Evolutionary conservation across 1,140 invertebrate species (phyloP).

Genomic region (Drosophila arizonae): DNA sequence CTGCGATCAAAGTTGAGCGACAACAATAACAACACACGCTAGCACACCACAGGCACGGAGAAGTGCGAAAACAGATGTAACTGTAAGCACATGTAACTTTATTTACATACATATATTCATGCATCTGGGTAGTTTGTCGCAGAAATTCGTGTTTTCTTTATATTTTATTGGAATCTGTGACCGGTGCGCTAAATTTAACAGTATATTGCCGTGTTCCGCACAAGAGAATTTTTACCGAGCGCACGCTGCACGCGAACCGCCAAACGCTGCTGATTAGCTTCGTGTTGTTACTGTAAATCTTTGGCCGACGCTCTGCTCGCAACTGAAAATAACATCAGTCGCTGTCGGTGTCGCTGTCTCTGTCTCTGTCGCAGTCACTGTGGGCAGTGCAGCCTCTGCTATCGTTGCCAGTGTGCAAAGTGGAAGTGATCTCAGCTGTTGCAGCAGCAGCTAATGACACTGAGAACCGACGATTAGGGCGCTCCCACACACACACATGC

Average conservation of each 20-base stretch:
- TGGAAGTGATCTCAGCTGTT: constrained; percentile 73
- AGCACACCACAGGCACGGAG: background rate
- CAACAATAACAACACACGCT: constrained; percentile 20
- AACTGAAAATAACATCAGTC: constrained; percentile 77
- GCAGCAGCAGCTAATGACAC: constrained; percentile 64
- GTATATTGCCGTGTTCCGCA: constrained; percentile 42
- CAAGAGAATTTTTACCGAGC: constrained; percentile 49
- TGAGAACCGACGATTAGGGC: constrained; percentile 66
- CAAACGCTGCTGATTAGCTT: constrained; percentile 68
- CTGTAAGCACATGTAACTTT: constrained; percentile 1
- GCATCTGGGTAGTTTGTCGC: constrained; percentile 38
- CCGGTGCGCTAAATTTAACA: constrained; percentile 55
- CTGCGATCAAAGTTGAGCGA: constrained; percentile 27
- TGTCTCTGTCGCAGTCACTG: constrained; percentile 11
- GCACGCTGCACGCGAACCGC: constrained; percentile 66
- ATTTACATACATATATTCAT: constrained; percentile 10
- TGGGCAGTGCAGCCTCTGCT: constrained; percentile 9
- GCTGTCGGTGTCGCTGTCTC: constrained; percentile 11
- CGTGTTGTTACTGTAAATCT: constrained; percentile 79
- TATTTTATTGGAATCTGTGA: constrained; percentile 55
- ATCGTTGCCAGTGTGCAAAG: constrained; percentile 30
- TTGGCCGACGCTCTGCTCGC: constrained; percentile 41
- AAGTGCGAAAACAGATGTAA: constrained; percentile 1
- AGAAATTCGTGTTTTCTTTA: constrained; percentile 15
- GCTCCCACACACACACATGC: constrained; percentile 68